A percentile compares a stretch with the other conserved stretches of the same genome.
Conservation (phyloP, 2,113 vertebrate species). For the Pitta sordida region DNA sequence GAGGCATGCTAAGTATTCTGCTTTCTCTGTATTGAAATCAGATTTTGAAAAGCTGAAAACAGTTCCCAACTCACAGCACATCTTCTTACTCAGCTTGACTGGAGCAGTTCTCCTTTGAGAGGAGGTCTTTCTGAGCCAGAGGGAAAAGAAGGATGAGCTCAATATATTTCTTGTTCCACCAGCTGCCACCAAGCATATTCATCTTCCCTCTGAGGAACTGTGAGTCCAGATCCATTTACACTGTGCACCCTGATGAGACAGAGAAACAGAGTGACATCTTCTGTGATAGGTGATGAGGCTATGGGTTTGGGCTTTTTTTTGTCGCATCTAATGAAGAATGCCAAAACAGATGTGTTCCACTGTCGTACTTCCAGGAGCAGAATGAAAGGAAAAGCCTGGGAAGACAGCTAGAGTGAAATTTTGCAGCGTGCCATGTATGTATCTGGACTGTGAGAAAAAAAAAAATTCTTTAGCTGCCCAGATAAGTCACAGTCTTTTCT, state of each 20-base stretch:
- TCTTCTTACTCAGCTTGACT: neutral
- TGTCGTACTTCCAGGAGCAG: neutral
- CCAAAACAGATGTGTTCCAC: conserved; percentile 17
- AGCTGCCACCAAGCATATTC: conserved; percentile 37
- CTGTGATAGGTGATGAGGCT: conserved; percentile 7
- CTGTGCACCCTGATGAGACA: conserved; percentile 19
- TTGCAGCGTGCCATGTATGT: neutral
- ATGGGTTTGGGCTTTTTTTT: neutral
- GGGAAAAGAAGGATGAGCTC: neutral
- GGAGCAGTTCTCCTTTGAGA: conserved; percentile 20
- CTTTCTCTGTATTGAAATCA: neutral
- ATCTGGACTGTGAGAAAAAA: neutral
- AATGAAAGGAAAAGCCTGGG: neutral
- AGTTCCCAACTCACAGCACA: neutral
- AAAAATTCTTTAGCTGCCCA: neutral
- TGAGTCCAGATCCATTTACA: neutral
- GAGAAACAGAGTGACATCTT: conserved; percentile 47
- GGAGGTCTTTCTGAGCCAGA: conserved; percentile 6
- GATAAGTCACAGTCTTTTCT: neutral
- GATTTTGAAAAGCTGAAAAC: neutral
- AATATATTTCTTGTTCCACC: conserved; percentile 29
- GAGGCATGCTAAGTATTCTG: neutral
- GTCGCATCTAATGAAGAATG: conserved; percentile 6
- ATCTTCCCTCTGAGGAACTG: conserved; percentile 1
- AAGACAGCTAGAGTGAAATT: neutral